phyloP scores from a whole-genome alignment of 1,140 invertebrate genomes.

The Drosophila miranda region DNA sequence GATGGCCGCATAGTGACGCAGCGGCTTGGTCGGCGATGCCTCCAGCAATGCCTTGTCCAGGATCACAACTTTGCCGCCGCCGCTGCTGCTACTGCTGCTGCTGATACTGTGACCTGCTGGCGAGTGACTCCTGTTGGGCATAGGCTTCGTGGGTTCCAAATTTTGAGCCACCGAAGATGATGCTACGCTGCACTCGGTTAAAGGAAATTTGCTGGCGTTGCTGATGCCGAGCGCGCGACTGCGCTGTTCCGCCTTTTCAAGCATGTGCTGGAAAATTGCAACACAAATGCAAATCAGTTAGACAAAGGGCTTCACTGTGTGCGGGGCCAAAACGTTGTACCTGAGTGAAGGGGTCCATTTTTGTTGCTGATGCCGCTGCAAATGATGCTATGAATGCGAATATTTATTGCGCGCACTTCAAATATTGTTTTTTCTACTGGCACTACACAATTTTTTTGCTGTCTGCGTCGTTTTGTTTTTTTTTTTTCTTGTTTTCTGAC shows the following conservation, averaged over 20 bases:
- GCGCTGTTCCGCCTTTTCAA: slow-evolving; percentile 81
- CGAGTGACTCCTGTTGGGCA: slow-evolving; percentile 17
- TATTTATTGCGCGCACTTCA: slow-evolving; percentile 50
- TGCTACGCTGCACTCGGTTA: slow-evolving; percentile 55
- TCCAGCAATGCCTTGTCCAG: slow-evolving; percentile 59
- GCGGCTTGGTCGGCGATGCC: slow-evolving; percentile 65
- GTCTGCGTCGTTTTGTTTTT: neutral
- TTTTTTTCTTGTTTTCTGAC: slow-evolving; percentile 26
- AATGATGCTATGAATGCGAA: slow-evolving; percentile 21
- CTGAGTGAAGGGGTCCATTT: slow-evolving; percentile 81
- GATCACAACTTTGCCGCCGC: slow-evolving; percentile 55
- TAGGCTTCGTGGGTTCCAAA: slow-evolving; percentile 2
- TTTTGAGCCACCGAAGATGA: neutral
- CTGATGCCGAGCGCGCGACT: slow-evolving; percentile 78
- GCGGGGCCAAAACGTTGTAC: slow-evolving; percentile 43
- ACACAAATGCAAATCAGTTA: slow-evolving; percentile 26
- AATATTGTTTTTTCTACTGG: slow-evolving; percentile 37
- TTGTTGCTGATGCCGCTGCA: slow-evolving; percentile 27
- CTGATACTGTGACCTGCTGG: slow-evolving; percentile 8
- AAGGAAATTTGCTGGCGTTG: slow-evolving; percentile 69
- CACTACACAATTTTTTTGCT: slow-evolving; percentile 25
- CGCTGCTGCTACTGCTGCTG: slow-evolving; percentile 12
- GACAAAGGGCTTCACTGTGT: slow-evolving; percentile 52
- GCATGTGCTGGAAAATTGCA: slow-evolving; percentile 68
- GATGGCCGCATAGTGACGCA: slow-evolving; percentile 75